phyloP scores from a whole-genome alignment of 2,797 vertebrate species.

The Lophotriccus pileatus region DNA sequence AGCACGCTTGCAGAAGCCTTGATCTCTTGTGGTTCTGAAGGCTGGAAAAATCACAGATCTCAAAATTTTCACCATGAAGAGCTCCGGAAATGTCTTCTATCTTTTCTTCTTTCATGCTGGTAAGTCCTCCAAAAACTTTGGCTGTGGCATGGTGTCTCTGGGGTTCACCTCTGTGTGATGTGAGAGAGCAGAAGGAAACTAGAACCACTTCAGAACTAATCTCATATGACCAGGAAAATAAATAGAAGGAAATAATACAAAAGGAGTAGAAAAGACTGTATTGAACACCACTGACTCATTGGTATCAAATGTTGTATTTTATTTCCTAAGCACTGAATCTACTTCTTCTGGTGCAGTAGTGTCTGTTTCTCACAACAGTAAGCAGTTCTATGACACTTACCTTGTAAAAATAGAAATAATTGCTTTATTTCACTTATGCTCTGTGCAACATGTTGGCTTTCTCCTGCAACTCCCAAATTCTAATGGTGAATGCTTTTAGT shows the following conservation, averaged over 20 bases:
- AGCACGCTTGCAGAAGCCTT: neutral
- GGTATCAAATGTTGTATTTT: neutral
- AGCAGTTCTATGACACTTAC: neutral
- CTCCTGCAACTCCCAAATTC: neutral
- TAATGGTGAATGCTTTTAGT: neutral
- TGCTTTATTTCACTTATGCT: neutral
- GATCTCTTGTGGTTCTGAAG: neutral
- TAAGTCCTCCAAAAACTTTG: conserved; percentile 22
- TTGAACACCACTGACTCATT: neutral
- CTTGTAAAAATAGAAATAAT: neutral
- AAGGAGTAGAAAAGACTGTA: neutral
- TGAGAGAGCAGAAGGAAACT: neutral
- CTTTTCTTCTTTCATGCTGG: conserved; percentile 46
- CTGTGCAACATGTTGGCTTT: neutral
- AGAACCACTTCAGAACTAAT: neutral
- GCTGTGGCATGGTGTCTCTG: neutral
- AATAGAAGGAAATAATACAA: neutral
- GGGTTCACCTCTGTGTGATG: neutral
- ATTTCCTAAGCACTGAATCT: neutral
- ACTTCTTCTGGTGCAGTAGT: neutral
- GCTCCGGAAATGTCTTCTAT: neutral
- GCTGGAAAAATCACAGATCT: neutral
- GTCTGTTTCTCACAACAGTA: neutral
- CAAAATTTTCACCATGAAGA: neutral
- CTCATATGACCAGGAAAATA: neutral